Base-by-base conservation (phyloP, 2,888 invertebrate genomes). In the Drosophila phalerata region DNA sequence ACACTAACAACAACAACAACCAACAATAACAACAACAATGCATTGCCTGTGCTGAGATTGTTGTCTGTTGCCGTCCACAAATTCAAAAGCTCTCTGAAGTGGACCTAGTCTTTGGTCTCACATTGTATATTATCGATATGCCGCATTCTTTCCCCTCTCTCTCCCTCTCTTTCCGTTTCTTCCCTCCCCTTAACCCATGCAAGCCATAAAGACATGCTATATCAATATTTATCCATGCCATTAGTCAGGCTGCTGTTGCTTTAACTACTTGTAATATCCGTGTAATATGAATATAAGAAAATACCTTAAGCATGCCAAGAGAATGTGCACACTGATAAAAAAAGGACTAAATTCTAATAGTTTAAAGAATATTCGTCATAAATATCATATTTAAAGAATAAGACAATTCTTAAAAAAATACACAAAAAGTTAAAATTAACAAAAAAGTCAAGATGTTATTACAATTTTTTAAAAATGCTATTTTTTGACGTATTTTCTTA, bases 151-250 rank as follows among this genome's bases (percentile, higher is more conserved):
- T 2, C n/a, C 5, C 17, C 37, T n/a, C 11, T 15, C 45, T 13
- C 32, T 11, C 6, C 6, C 11, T 1, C 10, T 25, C 9, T 10
- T 11, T 6, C 34, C 5, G 9, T 8, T 13, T 0, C 17, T 1
- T 5, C 13, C 8, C 13, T 11, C 19, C 5, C 17, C 3, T 22
- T 3, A 40, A 10, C 10, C 9, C 15, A 38, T 17, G 17, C 17
- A 40, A 25, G 9, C 17, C 52, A 47, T 32, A 48, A 3, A 53
- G 43, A 63, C 60, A 62, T 61, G 47, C 66, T 72, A 72, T 56
- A 69, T 69, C 70, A 84, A 84, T 84, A 84, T 86, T 86, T 81
- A 65, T 49, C 48, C 43, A 64, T 69, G 58, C 69, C 79, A 65
- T 66, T 69, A 77, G 73, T 22, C 45, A 13, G 34, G 25, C 28